Percentiles rank a stretch among this genome's conserved stretches.
Conservation (phyloP, 2,113 vertebrate genomes). For the Prinia subflava region DNA sequence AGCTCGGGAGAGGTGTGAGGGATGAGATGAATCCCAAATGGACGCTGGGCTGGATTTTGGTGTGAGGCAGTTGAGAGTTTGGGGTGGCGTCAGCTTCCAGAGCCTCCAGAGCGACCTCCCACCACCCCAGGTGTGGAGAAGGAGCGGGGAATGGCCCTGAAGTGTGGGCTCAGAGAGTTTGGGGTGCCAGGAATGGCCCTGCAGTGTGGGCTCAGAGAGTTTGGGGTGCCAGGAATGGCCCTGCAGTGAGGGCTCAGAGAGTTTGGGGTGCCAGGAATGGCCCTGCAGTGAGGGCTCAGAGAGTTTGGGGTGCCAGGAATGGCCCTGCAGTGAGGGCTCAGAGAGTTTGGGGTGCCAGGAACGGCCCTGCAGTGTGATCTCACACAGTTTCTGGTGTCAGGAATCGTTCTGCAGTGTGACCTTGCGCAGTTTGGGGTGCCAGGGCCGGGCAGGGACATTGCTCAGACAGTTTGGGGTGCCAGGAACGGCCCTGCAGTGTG, state of each 20-base stretch:
- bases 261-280: neutral
- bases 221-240: neutral
- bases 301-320: neutral
- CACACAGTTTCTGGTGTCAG: neutral
- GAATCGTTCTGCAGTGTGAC: no score
- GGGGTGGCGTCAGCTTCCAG: neutral
- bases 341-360: neutral
- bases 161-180: rapidly evolving
- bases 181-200: neutral
- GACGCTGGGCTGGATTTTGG: neutral
- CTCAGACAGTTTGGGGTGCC: neutral
- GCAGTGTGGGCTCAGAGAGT: neutral
- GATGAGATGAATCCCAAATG: neutral
- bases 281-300: neutral
- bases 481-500: no score
- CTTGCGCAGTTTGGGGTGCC: neutral
- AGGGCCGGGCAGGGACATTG: no score
- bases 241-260: neutral
- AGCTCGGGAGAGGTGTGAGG: neutral
- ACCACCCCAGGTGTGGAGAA: rapidly evolving
- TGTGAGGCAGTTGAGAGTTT: neutral
- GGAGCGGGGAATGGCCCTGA: neutral
- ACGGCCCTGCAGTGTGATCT: no score
- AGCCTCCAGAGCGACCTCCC: rapidly evolving
- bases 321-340: neutral